phyloP scores from a whole-genome alignment of 35 echinoderm and acorn worm species.

The Holothuria glaberrima region DNA sequence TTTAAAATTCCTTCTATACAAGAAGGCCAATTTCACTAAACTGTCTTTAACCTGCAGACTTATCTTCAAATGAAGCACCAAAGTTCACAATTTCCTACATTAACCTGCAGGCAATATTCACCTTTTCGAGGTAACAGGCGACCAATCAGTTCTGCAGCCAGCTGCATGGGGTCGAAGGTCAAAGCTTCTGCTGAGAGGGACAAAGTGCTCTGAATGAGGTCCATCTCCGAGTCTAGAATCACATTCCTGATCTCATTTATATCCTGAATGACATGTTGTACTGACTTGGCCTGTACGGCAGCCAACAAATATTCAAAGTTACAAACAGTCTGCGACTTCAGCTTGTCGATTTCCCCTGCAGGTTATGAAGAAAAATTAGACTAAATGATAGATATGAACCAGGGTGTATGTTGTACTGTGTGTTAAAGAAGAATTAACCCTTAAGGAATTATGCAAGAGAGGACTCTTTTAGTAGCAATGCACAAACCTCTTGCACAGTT shows the following conservation, averaged over 20 bases:
- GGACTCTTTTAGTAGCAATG: too few species aligned
- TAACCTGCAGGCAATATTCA: not conserved
- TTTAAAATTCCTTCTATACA: not conserved
- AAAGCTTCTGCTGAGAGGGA: conserved; percentile 68
- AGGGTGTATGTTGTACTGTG: not conserved
- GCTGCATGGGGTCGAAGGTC: conserved; percentile 86
- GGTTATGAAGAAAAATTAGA: not conserved
- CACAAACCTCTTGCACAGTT: too few species aligned
- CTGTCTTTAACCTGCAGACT: too few species aligned
- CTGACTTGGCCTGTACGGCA: conserved; percentile 88
- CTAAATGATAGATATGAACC: not conserved
- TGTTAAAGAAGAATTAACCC: too few species aligned
- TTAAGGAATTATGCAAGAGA: too few species aligned
- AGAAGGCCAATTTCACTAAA: too few species aligned
- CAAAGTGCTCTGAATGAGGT: conserved; percentile 82
- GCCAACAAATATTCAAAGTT: conserved; percentile 98
- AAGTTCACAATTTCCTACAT: not conserved
- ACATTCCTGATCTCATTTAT: conserved; percentile 68
- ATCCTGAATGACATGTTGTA: conserved; percentile 88
- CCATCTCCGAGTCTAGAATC: conserved; percentile 92
- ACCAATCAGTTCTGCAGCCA: conserved; percentile 91
- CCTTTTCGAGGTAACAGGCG: conserved; percentile 86
- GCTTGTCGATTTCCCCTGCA: conserved; percentile 70
- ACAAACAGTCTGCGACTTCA: conserved; percentile 83
- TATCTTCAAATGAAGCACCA: not conserved